A percentile compares a stretch with the other conserved stretches of the same genome.
These are phyloP conservation scores for Nomada ruficornis DNA, from an alignment of 2,888 invertebrate genomes.

Conservation along the genomic window DNA sequence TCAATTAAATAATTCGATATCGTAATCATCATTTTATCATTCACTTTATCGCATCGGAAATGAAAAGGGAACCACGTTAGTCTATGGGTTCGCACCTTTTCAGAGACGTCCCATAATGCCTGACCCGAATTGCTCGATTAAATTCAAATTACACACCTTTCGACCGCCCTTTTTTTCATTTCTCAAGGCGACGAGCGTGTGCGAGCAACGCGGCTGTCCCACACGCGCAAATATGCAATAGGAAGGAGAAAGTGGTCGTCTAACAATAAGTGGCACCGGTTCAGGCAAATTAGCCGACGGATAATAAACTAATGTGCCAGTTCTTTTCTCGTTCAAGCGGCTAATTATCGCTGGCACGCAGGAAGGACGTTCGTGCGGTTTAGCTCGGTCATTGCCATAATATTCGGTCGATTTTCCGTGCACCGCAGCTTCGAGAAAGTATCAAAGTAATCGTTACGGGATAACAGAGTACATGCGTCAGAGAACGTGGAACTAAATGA, in stretches of 20 bases:
- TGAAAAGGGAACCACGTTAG: neutral
- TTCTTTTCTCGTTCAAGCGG: constrained; percentile 41
- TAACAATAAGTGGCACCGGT: constrained; percentile 57
- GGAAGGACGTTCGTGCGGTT: constrained; percentile 35
- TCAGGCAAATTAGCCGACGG: constrained; percentile 59
- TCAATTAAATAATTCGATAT: too few species aligned
- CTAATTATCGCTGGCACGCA: constrained; percentile 56
- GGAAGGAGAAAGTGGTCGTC: constrained; percentile 59
- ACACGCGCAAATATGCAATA: constrained; percentile 6
- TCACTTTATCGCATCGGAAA: neutral
- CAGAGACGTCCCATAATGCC: neutral
- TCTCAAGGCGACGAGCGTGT: constrained; percentile 19
- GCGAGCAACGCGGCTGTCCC: neutral
- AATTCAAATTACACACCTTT: constrained; percentile 30
- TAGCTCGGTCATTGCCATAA: constrained; percentile 55
- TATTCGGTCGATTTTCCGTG: constrained; percentile 16
- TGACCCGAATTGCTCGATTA: constrained; percentile 42
- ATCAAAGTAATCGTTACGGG: neutral
- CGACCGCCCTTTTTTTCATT: constrained; percentile 40
- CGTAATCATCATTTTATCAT: too few species aligned
- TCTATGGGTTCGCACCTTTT: neutral
- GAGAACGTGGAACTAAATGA: neutral
- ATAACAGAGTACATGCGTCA: neutral
- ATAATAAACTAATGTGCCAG: constrained; percentile 55
- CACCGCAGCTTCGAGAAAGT: constrained; percentile 26